These are phyloP conservation scores for Erebia aethiops DNA, from an alignment of 2,888 invertebrate genomes.

Conservation along the genomic window DNA sequence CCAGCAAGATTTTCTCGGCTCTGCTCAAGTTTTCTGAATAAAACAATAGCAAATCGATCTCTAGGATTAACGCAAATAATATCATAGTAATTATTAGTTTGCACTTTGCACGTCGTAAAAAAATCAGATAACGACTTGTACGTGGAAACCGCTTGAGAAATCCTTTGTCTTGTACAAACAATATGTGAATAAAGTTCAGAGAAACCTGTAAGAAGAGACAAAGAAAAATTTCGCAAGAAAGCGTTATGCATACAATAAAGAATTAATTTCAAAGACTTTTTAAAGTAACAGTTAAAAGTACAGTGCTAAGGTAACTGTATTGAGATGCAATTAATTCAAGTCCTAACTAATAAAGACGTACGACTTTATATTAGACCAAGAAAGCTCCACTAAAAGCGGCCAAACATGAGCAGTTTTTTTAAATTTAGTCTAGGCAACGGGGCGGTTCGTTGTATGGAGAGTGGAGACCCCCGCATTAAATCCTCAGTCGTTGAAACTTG, in stretches of 20 bases:
- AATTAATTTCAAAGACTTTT: conserved; percentile 9
- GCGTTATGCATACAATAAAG: conserved; percentile 15
- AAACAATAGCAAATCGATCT: neutral
- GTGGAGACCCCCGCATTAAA: too few relatives aligned
- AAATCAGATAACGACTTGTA: conserved; percentile 30
- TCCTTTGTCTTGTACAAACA: conserved; percentile 40
- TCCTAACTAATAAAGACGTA: too few relatives aligned
- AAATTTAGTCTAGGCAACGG: too few relatives aligned
- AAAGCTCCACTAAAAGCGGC: too few relatives aligned
- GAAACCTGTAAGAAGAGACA: conserved; percentile 23
- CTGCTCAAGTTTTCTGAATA: neutral
- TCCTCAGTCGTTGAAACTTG: too few relatives aligned
- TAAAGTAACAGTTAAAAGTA: neutral
- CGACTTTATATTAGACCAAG: too few relatives aligned
- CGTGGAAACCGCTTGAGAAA: conserved; percentile 59
- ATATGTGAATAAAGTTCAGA: conserved; percentile 37
- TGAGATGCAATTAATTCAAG: neutral
- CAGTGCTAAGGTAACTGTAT: conserved; percentile 6
- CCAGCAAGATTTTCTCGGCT: neutral
- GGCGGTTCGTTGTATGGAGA: too few relatives aligned
- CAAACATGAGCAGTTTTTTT: too few relatives aligned
- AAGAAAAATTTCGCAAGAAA: conserved; percentile 26
- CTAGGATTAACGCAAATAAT: neutral
- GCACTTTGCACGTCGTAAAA: conserved; percentile 11
- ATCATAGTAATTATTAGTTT: neutral